These are phyloP conservation scores for Rostratula benghalensis DNA, from an alignment of 2,113 vertebrate species.

Conservation along the genomic window DNA sequence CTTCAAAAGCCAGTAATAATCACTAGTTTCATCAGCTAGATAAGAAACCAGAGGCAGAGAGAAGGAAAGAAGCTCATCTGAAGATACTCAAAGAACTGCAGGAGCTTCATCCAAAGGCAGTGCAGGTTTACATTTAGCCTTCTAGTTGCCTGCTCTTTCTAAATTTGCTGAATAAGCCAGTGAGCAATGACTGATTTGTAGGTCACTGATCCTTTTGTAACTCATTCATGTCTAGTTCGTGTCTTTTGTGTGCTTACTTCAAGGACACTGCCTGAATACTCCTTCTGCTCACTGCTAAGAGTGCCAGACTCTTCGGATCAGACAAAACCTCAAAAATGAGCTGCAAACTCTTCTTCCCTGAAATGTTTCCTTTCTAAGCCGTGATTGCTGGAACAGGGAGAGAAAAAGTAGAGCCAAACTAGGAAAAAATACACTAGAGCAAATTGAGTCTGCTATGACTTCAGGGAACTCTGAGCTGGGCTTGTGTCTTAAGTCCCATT, in stretches of 20 bases:
- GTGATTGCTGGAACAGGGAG: background rate
- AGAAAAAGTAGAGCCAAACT: background rate
- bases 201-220: background rate
- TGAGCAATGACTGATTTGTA: background rate
- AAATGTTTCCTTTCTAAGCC: background rate
- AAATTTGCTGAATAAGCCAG: background rate
- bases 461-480: background rate
- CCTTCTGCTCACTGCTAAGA: background rate
- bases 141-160: background rate
- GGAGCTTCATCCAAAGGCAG: background rate
- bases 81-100: background rate
- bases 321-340: background rate
- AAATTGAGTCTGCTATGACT: fast-evolving
- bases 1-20: constrained; percentile 13
- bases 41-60: background rate
- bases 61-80: background rate
- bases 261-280: background rate
- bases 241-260: background rate
- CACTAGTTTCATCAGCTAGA: background rate
- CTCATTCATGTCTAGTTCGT: background rate
- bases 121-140: background rate
- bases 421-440: background rate
- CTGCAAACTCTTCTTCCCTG: background rate
- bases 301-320: background rate
- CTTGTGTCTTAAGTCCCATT: background rate